These are phyloP conservation scores for Malurus elegans DNA, from an alignment of 2,113 vertebrate genomes.

Conservation along the genomic window DNA sequence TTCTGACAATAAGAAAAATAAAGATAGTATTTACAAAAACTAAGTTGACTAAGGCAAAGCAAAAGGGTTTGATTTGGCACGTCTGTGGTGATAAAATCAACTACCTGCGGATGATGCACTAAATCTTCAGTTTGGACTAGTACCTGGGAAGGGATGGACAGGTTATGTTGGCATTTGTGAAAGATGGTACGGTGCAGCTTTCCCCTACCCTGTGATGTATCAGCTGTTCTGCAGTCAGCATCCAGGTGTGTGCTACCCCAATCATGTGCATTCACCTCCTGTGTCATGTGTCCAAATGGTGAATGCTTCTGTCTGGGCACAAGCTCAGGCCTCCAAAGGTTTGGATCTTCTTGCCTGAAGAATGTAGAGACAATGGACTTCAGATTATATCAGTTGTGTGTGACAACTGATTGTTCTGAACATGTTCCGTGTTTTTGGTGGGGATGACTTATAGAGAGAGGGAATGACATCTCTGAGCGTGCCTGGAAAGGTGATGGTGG, in stretches of 20 bases:
- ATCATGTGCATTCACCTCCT: accelerated
- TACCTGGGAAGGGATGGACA: neutral
- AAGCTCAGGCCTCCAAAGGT: neutral
- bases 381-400: neutral
- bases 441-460: accelerated
- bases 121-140: neutral
- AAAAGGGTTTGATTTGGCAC: neutral
- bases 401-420: neutral
- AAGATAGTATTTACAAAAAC: neutral
- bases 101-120: neutral
- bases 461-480: neutral
- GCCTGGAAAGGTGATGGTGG: neutral
- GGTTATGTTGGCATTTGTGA: neutral
- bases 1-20: neutral
- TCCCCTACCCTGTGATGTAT: neutral
- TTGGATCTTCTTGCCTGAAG: neutral
- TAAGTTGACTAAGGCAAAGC: neutral
- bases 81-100: neutral
- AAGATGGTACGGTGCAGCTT: neutral
- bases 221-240: neutral
- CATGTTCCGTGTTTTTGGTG: neutral
- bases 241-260: neutral
- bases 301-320: neutral
- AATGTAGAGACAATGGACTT: neutral
- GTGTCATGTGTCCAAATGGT: accelerated